These are phyloP conservation scores for Homarus americanus DNA, from an alignment of 1,140 invertebrate genomes.

Conservation along the genomic window DNA sequence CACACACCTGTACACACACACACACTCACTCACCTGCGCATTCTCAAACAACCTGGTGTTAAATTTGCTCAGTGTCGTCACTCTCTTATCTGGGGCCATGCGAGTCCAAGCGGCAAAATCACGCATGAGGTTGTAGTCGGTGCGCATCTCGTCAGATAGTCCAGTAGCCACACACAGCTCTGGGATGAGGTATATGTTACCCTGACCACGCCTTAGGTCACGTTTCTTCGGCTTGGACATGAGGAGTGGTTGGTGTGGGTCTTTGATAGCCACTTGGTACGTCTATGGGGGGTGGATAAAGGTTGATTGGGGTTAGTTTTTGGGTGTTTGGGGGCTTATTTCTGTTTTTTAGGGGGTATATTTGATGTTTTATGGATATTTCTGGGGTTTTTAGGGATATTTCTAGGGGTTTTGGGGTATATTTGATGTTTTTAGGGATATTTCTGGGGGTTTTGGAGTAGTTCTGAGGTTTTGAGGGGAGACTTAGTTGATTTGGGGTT, in stretches of 20 bases:
- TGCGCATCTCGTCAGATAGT: conserved; percentile 76
- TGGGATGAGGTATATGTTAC: conserved; percentile 76
- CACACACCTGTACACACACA: no score
- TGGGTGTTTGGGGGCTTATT: no score
- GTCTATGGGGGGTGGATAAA: conserved; percentile 79
- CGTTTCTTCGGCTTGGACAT: conserved; percentile 77
- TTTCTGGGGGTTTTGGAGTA: no score
- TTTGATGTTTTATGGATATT: no score
- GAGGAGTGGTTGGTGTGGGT: conserved; percentile 73
- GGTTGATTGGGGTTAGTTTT: no score
- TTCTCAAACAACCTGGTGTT: conserved; percentile 38
- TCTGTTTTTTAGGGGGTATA: no score
- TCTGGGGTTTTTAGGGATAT: no score
- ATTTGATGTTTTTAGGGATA: no score
- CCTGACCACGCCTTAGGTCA: conserved; percentile 75
- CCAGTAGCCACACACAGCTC: conserved; percentile 78
- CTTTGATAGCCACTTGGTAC: conserved; percentile 75
- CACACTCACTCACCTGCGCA: conserved; percentile 18
- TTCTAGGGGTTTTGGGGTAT: no score
- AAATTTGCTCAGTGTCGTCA: conserved; percentile 75
- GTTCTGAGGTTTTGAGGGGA: no score
- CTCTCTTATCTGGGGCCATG: conserved; percentile 78
- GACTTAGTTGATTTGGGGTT: no score
- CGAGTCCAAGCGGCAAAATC: conserved; percentile 76
- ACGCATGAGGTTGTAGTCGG: conserved; percentile 77